Evolutionary conservation across 2,797 vertebrate genomes (phyloP).

Genomic region (Sphenodon punctatus): DNA sequence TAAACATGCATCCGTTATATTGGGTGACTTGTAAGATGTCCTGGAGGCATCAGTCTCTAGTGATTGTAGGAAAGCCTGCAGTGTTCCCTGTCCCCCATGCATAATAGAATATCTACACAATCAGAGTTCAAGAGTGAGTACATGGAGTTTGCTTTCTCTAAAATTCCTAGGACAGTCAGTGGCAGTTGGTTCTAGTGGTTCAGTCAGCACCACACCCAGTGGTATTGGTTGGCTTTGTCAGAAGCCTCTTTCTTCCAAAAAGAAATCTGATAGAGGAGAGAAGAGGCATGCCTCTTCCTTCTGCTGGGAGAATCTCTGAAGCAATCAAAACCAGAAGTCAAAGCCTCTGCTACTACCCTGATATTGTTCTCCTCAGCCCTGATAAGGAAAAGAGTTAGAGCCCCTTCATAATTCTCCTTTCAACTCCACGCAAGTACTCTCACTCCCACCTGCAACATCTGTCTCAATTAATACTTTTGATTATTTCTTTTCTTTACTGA

Average conservation of each 20-base stretch:
- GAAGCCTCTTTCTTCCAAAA: background rate
- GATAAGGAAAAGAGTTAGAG: constrained; percentile 8
- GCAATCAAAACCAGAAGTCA: background rate
- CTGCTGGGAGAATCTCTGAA: background rate
- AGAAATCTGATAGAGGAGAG: background rate
- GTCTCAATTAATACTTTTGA: background rate
- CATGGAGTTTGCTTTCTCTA: background rate
- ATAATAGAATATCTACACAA: background rate
- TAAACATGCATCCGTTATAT: background rate
- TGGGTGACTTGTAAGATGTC: background rate
- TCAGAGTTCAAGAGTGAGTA: background rate
- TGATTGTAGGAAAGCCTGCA: background rate
- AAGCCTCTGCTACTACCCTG: background rate
- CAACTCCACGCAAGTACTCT: constrained; percentile 41
- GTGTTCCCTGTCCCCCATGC: background rate
- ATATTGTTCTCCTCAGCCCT: constrained; percentile 9
- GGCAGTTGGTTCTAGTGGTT: background rate
- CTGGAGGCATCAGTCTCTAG: background rate
- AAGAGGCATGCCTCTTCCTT: background rate
- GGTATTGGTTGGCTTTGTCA: background rate
- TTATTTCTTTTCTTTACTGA: background rate
- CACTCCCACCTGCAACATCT: constrained; percentile 10
- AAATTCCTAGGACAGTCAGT: background rate
- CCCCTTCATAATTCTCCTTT: constrained; percentile 43
- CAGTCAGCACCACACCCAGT: background rate